Base-by-base conservation (phyloP, 2,888 invertebrate genomes). In the Criorhina ranunculi region DNA sequence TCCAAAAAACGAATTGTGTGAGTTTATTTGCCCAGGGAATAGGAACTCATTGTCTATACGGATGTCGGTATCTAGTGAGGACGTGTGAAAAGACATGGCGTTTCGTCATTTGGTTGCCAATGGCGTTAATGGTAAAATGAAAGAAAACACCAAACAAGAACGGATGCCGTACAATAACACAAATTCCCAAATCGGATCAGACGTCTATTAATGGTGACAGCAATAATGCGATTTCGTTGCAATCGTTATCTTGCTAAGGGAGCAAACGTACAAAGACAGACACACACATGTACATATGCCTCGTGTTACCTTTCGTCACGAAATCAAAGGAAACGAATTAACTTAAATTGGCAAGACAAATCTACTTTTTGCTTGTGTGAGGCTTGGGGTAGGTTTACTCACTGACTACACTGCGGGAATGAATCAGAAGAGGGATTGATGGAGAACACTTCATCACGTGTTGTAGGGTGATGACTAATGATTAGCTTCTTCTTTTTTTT, bases 111-210 rank as follows among this genome's bases (percentile, higher is more conserved):
- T 40, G 40, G 53, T 17, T 42, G 53, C 67, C 55, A 11, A 9
- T 11, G 44, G 67, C 67, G 31, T 44, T 19, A n/a, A 19, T 9
- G 40, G 40, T n/a, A 12, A 59, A 69, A 33, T 19, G 29, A 40
- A 12, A 42, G 17, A 42, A 5, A 35, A 19, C 44, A 33, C n/a
- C 57, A 19, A 19, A 5, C 37, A 17, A 7, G 5, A 55, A 33
- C 42, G 55, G 67, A 42, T 69, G 67, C 19, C 33, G 2, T n/a
- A n/a, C 5, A 44, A 69, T 44, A 53, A 17, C n/a, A 55, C 55
- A 24, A 55, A 33, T 19, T 55, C 42, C 67, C 55, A 69, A 69
- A 69, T 69, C 42, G 55, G 42, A 69, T 69, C 55, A 55, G 67
- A 33, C 6, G 51, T 40, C 42, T 55, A 44, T 55, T 55, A 55